Conservation (phyloP, 2,888 invertebrate species). For the Dugesia japonica region DNA sequence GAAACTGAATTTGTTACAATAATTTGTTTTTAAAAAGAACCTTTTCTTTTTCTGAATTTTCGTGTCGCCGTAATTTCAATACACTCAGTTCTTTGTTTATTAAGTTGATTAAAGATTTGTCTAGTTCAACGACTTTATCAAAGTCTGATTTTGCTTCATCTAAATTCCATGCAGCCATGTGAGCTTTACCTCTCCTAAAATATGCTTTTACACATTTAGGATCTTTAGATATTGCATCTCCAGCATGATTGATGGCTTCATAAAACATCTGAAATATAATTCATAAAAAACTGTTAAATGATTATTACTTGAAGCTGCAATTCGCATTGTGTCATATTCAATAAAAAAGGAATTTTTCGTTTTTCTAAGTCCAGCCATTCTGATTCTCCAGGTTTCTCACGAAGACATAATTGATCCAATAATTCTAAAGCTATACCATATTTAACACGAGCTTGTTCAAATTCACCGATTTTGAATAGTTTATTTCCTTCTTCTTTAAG, state of each 20-base stretch:
- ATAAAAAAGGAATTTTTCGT: slow-evolving; percentile 65
- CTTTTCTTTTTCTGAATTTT: slow-evolving; percentile 58
- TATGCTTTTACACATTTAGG: slow-evolving; percentile 83
- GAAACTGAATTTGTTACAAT: neutral
- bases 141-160: slow-evolving; percentile 53
- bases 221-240: slow-evolving; percentile 66
- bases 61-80: slow-evolving; percentile 53
- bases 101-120: slow-evolving; percentile 54
- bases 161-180: slow-evolving; percentile 77
- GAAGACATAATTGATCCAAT: slow-evolving; percentile 70
- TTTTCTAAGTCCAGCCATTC: slow-evolving; percentile 70
- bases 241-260: slow-evolving; percentile 73
- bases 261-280: slow-evolving; percentile 61
- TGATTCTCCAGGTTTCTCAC: slow-evolving; percentile 76
- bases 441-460: slow-evolving; percentile 59
- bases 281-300: too few relatives aligned
- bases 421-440: slow-evolving; percentile 75
- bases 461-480: slow-evolving; percentile 60
- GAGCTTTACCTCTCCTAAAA: slow-evolving; percentile 74
- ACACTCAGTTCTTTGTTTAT: slow-evolving; percentile 60
- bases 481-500: slow-evolving; percentile 68
- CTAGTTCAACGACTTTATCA: slow-evolving; percentile 55
- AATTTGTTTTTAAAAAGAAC: slow-evolving; percentile 39
- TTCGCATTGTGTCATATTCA: slow-evolving; percentile 81
- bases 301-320: slow-evolving; percentile 53